Evolutionary conservation across 2,797 vertebrate genomes (phyloP).

Genomic region (Odontamblyopus rebecca): DNA sequence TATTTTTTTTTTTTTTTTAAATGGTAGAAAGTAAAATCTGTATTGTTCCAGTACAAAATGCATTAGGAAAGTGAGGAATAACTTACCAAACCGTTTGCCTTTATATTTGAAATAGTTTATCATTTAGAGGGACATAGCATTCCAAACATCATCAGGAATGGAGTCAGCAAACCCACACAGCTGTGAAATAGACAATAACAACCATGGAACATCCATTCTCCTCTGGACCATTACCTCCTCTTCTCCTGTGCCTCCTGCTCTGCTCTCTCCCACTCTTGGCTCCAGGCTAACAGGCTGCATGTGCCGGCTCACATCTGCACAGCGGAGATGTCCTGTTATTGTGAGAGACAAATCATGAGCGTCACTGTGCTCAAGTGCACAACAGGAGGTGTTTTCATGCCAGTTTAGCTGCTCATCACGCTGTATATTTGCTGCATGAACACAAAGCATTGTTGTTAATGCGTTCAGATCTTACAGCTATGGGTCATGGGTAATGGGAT

Average conservation of each 20-base stretch:
- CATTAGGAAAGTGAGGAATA: too few species aligned
- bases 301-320: constrained; percentile 60
- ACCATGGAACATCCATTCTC: constrained; percentile 63
- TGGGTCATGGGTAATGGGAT: background rate
- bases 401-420: constrained; percentile 65
- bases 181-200: constrained; percentile 74
- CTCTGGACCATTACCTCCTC: constrained; percentile 61
- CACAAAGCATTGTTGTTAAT: background rate
- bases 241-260: constrained; percentile 8
- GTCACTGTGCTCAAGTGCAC: constrained; percentile 61
- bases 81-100: too few species aligned
- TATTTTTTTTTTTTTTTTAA: too few species aligned
- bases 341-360: constrained; percentile 78
- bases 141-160: constrained; percentile 48
- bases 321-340: constrained; percentile 74
- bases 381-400: constrained; percentile 69
- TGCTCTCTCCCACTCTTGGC: constrained; percentile 23
- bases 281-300: constrained; percentile 63
- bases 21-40: too few species aligned
- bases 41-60: too few species aligned
- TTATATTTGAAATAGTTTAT: background rate
- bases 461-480: background rate
- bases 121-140: constrained; percentile 1
- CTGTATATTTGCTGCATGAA: constrained; percentile 27
- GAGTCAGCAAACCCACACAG: constrained; percentile 63